These are phyloP conservation scores for Acronicta leporina DNA, from an alignment of 2,888 invertebrate species.

Conservation along the genomic window DNA sequence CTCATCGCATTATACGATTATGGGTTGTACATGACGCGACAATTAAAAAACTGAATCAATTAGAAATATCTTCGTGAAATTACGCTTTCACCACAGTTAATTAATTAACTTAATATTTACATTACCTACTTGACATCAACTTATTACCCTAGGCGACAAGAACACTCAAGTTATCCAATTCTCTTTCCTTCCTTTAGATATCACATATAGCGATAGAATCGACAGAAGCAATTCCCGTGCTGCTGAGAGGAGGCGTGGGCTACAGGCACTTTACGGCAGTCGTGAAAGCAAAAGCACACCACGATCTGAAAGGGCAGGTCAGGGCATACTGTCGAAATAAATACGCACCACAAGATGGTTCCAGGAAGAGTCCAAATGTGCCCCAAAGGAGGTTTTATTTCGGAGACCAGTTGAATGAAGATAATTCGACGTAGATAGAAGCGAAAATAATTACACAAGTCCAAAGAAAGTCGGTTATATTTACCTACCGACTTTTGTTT, in stretches of 20 bases:
- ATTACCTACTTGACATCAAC: too few species aligned
- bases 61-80: too few species aligned
- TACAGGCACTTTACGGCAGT: slow-evolving; percentile 70
- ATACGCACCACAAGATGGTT: neutral
- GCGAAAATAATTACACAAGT: too few species aligned
- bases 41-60: too few species aligned
- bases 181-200: slow-evolving; percentile 60
- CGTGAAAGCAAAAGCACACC: slow-evolving; percentile 63
- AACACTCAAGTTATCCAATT: neutral
- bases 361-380: neutral
- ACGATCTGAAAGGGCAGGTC: slow-evolving; percentile 65
- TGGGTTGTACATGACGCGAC: too few species aligned
- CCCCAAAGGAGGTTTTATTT: slow-evolving; percentile 31
- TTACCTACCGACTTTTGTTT: too few species aligned
- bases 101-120: too few species aligned
- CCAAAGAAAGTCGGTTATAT: too few species aligned
- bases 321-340: slow-evolving; percentile 65
- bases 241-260: slow-evolving; percentile 76
- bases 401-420: slow-evolving; percentile 9
- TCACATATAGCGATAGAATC: slow-evolving; percentile 74
- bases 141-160: too few species aligned
- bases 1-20: too few species aligned
- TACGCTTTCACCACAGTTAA: too few species aligned
- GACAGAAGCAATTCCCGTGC: slow-evolving; percentile 67
- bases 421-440: neutral